Percentiles rank a stretch among this genome's conserved stretches.
Conservation (phyloP, 2,888 invertebrate species). For the Caenorhabditis zanzibari region DNA sequence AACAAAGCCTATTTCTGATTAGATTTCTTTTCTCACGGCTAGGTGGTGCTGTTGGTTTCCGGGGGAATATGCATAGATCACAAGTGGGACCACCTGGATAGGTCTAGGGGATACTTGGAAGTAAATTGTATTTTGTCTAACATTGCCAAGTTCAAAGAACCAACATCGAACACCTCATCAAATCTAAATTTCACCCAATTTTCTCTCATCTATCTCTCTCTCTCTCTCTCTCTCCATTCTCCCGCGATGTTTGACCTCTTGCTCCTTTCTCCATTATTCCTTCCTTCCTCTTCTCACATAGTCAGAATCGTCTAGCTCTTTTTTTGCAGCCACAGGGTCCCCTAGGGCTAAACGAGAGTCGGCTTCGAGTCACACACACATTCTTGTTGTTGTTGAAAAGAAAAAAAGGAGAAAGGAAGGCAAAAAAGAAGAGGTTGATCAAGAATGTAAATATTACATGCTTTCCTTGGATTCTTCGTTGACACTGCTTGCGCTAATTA, state of each 20-base stretch:
- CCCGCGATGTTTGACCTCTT: constrained; percentile 34
- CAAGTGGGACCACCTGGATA: too few relatives aligned
- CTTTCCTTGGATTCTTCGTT: neutral
- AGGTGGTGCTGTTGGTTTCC: neutral
- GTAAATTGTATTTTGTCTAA: too few relatives aligned
- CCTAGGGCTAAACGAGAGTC: constrained; percentile 10
- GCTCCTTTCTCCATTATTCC: constrained; percentile 2
- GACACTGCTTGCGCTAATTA: constrained; percentile 26
- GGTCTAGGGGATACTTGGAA: too few relatives aligned
- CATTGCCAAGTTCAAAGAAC: too few relatives aligned
- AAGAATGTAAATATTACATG: constrained; percentile 42
- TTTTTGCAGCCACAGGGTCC: constrained; percentile 2
- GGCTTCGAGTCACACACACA: neutral
- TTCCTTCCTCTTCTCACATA: neutral
- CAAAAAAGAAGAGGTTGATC: constrained; percentile 18
- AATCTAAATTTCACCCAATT: constrained; percentile 1
- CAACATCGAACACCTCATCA: neutral
- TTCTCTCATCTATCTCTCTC: neutral
- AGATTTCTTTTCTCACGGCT: neutral
- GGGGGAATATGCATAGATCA: too few relatives aligned
- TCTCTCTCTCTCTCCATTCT: neutral
- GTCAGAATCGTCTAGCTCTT: neutral
- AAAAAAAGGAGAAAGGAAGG: neutral
- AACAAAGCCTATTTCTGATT: neutral
- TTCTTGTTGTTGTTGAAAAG: neutral